Evolutionary conservation across 2,888 invertebrate species (phyloP).

Genomic region (Bembecia ichneumoniformis): DNA sequence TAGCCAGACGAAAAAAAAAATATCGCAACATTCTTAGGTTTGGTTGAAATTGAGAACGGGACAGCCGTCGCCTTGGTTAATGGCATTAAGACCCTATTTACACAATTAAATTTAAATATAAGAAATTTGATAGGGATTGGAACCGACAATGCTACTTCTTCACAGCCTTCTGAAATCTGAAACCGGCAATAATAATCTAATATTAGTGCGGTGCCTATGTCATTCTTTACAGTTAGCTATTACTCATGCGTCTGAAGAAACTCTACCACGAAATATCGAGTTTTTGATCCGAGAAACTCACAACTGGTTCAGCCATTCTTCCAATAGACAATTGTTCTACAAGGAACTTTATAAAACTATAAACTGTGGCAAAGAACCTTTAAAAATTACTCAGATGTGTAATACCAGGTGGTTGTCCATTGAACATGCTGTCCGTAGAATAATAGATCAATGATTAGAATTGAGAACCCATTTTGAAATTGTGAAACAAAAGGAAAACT

Average conservation of each 20-base stretch:
- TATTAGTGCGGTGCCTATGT: conserved; percentile 8
- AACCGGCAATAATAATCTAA: conserved; percentile 2
- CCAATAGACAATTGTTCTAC: conserved; percentile 12
- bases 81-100: not conserved
- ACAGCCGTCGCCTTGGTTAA: not conserved
- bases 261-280: conserved; percentile 19
- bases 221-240: conserved; percentile 20
- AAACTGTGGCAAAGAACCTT: conserved; percentile 7
- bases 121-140: conserved; percentile 11
- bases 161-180: conserved; percentile 12
- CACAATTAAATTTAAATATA: no score
- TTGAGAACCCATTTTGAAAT: conserved; percentile 10
- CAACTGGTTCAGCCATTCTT: conserved; percentile 19
- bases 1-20: not conserved
- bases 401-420: not conserved
- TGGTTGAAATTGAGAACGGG: not conserved
- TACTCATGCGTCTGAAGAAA: conserved; percentile 16
- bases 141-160: conserved; percentile 22
- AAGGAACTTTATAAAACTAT: conserved; percentile 8
- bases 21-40: not conserved
- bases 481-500: not conserved
- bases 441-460: conserved; percentile 19
- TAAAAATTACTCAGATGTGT: not conserved
- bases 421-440: conserved; percentile 19
- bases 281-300: conserved; percentile 19